Evolutionary conservation across 35 echinoderm and acorn worm species (phyloP), one percentile per base, ranked within the genome.

Genomic region (Strongylocentrotus purpuratus): DNA sequence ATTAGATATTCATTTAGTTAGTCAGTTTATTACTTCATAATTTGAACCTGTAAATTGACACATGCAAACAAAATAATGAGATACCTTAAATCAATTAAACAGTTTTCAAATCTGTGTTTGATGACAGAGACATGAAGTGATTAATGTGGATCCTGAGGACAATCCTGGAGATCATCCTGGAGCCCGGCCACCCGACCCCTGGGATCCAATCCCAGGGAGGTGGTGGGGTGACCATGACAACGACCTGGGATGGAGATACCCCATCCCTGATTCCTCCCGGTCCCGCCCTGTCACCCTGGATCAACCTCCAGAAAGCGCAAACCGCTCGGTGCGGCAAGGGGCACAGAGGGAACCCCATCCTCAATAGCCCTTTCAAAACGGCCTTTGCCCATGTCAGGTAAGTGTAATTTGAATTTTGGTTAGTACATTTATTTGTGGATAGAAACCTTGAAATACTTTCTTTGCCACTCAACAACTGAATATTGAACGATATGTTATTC

Each of bases 271-370:
- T 89, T 11, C 87, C 87, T 33, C 87, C 87, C 25, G 45, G 87
- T 46, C 14, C 87, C 7, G 87, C 87, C 87, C 31, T 89, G 87
- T 89, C 87, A 45, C 87, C 87, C 13, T 89, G 87, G 87, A 89
- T 89, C 87, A 33, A 33, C 33, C 87, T 89, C 13, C 87, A 46
- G 33, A 46, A 46, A 9, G 32, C n/a, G 9, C 87, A 89, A 32
- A 46, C 65, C 20, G 87, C 14, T 45, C 20, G 33, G 18, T 89
- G 87, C 87, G 12, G 25, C 87, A 33, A 33, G 87, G 87, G 87
- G 11, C 65, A 78, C 9, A 89, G 87, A 89, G 18, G 87, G 20
- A 46, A 89, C 33, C 7, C 87, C 14, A 33, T 89, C 1, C 33
- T 89, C 31, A 89, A 46, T 31, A 46, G 8, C n/a, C 87, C 32